Evolutionary conservation across 2,888 invertebrate genomes (phyloP), one percentile per base, ranked within the genome.

Genomic region (Andrena fulva): DNA sequence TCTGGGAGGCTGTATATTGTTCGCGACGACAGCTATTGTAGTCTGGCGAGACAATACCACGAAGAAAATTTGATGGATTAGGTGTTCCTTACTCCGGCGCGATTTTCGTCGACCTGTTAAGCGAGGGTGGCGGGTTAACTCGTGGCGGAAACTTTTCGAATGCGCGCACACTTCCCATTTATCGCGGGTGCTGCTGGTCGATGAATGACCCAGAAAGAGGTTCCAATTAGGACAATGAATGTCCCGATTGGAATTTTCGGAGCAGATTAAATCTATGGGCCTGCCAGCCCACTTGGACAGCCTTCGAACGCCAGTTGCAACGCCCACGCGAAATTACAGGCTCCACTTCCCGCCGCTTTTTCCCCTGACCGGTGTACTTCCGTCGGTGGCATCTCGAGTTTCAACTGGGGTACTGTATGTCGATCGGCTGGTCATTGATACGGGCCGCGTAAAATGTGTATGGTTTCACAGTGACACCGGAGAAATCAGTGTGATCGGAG

Each of bases 401-500:
- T 84, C 88, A 76, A 35, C 66, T 56, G 78, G 24, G 54, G 66
- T 87, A 78, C 85, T 82, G 78, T 67, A 84, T 84, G 82, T 89
- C 87, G 80, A 80, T 68, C 75, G 63, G 24, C 60, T 29, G 62
- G 87, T 73, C 76, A 84, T 75, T 62, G 89, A 88, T 88, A 89
- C 73, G 42, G 12, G 42, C 31, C 66, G 63, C 62, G 74, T 68
- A 87, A 89, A 87, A 80, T 80, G 68, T 79, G 67, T 84, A 85
- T 60, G 87, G 87, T 87, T 89, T 86, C 85, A 71, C 82, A 81
- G 73, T 80, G 87, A 84, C 87, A 86, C 59, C 73, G 80, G 79
- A 73, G 88, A 81, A 88, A 82, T 82, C 82, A 62, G 56, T 66
- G 70, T 60, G 63, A 75, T 75, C 82, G 62, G n/a, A 68, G 87